Conservation (phyloP, 2,113 vertebrate genomes). For the Chamaea fasciata region DNA sequence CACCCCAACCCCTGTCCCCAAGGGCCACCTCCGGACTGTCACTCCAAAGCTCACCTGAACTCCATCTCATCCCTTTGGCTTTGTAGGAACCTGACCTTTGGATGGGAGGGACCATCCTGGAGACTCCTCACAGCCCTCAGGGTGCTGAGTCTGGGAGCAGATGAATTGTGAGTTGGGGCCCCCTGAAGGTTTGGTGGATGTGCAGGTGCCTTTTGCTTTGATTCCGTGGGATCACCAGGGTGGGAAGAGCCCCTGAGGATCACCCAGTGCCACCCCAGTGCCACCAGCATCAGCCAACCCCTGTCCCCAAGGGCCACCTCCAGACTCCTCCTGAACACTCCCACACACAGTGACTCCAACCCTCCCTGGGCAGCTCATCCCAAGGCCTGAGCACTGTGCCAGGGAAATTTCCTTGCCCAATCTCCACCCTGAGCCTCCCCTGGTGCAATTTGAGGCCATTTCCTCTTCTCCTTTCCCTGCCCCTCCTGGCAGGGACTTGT, state of each 20-base stretch:
- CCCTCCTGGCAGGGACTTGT: not conserved
- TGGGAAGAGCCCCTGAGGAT: too few species aligned
- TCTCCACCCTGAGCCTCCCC: not conserved
- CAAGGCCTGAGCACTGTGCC: not conserved
- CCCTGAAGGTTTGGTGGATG: too few species aligned
- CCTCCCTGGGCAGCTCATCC: not conserved
- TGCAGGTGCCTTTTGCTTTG: too few species aligned
- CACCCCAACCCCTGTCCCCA: not conserved
- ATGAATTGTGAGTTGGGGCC: too few species aligned
- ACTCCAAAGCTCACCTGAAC: too few species aligned
- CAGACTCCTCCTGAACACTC: not conserved
- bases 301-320: not conserved
- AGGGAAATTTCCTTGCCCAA: not conserved
- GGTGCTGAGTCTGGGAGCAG: too few species aligned
- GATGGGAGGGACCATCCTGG: too few species aligned
- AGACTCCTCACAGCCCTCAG: too few species aligned
- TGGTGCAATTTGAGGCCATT: not conserved
- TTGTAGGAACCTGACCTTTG: too few species aligned
- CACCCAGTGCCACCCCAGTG: not conserved
- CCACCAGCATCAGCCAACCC: not conserved
- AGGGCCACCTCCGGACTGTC: not conserved
- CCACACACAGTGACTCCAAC: not conserved
- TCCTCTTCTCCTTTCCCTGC: not conserved
- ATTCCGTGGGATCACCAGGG: too few species aligned
- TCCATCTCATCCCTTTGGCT: too few species aligned